Evolutionary conservation across 1,140 invertebrate species (phyloP).

Genomic region (roundworm (Caenorhabditis elegans)): WBcel235 BX284606.5:13266001-13266500

Average conservation of each 20-base stretch:
- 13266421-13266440: not conserved
- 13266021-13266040: too few relatives aligned
- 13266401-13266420: conserved; percentile 6
- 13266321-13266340: not conserved
- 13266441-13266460: not conserved
- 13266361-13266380: too few relatives aligned
- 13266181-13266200: not conserved
- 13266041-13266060: not conserved
- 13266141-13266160: conserved; percentile 2
- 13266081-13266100: conserved; percentile 1
- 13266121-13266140: not conserved
- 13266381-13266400: conserved; percentile 3
- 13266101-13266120: not conserved
- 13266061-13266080: conserved; percentile 8
- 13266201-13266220: conserved; percentile 19
- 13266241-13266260: too few relatives aligned
- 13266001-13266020: too few relatives aligned
- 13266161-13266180: conserved; percentile 22
- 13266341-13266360: conserved; percentile 28
- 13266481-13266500: not conserved
- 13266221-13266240: conserved; percentile 23
- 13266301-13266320: conserved; percentile 7
- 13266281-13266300: not conserved
- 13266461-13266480: not conserved
- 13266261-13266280: not conserved